These are phyloP conservation scores for Lampris megalopsis DNA, from an alignment of 2,113 vertebrate genomes.

Conservation along the genomic window DNA sequence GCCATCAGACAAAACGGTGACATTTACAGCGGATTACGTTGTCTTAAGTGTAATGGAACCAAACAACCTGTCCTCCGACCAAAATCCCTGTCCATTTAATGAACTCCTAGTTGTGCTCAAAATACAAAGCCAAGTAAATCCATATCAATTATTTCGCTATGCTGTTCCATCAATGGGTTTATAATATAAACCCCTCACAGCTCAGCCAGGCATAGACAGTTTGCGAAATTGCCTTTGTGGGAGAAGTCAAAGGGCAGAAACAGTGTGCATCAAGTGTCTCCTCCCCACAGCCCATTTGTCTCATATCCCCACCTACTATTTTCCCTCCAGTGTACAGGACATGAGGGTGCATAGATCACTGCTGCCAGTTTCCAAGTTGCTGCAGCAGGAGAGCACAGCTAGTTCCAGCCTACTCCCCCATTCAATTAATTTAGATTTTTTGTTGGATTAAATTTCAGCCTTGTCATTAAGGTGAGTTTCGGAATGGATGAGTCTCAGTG, in stretches of 20 bases:
- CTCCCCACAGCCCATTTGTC: constrained; percentile 26
- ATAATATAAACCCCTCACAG: background rate
- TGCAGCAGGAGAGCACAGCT: background rate
- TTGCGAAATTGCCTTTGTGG: constrained; percentile 32
- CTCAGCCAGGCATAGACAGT: constrained; percentile 47
- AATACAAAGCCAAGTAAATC: constrained; percentile 5
- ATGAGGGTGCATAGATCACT: constrained; percentile 24
- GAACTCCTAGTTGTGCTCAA: background rate
- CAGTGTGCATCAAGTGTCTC: constrained; percentile 18
- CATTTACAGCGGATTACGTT: background rate
- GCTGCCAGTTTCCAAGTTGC: constrained; percentile 16
- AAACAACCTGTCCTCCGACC: constrained; percentile 34
- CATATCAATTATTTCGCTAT: constrained; percentile 12
- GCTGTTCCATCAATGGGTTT: constrained; percentile 9
- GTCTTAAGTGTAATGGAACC: background rate
- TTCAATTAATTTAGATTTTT: constrained; percentile 31
- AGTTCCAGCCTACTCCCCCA: constrained; percentile 8
- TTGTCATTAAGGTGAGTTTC: constrained; percentile 52
- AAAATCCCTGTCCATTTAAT: background rate
- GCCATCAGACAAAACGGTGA: no score
- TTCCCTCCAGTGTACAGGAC: constrained; percentile 14
- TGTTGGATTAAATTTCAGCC: constrained; percentile 48
- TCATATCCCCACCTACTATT: constrained; percentile 21
- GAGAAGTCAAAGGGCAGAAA: constrained; percentile 27
- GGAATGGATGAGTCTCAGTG: background rate